These are phyloP conservation scores for Tiliacea aurago DNA, from an alignment of 2,888 invertebrate genomes.

Conservation along the genomic window DNA sequence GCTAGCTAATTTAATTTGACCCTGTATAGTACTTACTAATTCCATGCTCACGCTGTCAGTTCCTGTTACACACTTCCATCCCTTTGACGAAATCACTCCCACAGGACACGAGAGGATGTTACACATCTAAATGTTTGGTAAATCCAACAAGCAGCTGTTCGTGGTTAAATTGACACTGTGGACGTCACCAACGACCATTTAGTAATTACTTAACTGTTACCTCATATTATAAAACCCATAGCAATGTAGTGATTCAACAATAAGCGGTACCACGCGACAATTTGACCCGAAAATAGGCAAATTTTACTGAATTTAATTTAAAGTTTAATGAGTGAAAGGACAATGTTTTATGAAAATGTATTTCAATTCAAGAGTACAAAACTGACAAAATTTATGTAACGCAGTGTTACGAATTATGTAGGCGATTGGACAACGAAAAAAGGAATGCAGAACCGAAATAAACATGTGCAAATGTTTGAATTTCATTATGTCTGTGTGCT, in stretches of 20 bases:
- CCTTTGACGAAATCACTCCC: too few relatives aligned
- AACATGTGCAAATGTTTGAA: constrained; percentile 31
- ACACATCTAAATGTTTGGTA: neutral
- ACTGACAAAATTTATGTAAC: constrained; percentile 29
- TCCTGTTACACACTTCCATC: too few relatives aligned
- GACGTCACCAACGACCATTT: neutral
- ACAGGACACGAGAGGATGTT: too few relatives aligned
- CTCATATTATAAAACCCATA: constrained; percentile 19
- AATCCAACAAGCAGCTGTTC: neutral
- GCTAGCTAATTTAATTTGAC: too few relatives aligned
- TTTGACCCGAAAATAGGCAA: constrained; percentile 29
- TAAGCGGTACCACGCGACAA: constrained; percentile 2
- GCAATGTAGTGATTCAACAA: constrained; percentile 35
- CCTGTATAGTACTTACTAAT: too few relatives aligned
- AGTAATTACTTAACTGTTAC: neutral
- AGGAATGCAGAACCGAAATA: constrained; percentile 23
- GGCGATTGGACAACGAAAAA: constrained; percentile 31
- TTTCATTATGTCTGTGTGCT: constrained; percentile 1
- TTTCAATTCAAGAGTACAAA: constrained; percentile 42
- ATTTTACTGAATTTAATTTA: constrained; percentile 41
- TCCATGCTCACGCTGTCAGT: too few relatives aligned
- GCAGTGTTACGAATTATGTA: constrained; percentile 31
- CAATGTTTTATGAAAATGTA: constrained; percentile 59
- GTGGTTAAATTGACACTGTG: neutral
- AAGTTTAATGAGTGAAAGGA: constrained; percentile 32